A percentile compares a stretch with the other conserved stretches of the same genome.
phyloP scores from a whole-genome alignment of 2,113 vertebrate species.

The Gavia stellata region DNA sequence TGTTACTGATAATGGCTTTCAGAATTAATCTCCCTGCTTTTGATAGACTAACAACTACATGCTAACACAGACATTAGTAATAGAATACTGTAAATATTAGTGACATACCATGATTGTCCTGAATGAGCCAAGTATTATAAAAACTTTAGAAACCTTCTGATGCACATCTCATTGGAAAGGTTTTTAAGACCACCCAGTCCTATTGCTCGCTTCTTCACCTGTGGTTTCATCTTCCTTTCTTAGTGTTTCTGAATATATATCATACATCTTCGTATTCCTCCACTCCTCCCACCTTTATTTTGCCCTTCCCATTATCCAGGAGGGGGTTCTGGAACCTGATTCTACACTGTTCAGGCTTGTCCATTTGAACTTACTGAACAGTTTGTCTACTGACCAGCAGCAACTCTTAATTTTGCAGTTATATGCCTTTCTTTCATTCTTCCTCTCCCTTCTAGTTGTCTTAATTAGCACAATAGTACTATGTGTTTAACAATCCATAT shows the following conservation, averaged over 20 bases:
- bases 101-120: neutral
- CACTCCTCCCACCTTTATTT: neutral
- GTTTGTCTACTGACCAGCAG: neutral
- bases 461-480: neutral
- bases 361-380: neutral
- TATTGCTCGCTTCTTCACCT: neutral
- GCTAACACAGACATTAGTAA: neutral
- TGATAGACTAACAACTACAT: neutral
- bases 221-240: neutral
- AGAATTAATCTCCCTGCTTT: neutral
- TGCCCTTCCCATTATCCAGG: neutral
- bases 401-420: neutral
- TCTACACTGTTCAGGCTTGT: neutral
- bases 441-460: neutral
- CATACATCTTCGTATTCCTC: fast-evolving
- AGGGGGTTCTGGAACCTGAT: neutral
- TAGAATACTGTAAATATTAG: neutral
- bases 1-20: neutral
- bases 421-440: neutral
- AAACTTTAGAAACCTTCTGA: neutral
- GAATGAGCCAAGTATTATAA: neutral
- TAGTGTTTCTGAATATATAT: neutral
- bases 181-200: neutral
- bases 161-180: neutral
- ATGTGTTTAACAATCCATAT: neutral